A percentile compares a stretch with the other conserved stretches of the same genome.
phyloP scores from a whole-genome alignment of 1,140 invertebrate genomes.

The Cataglyphis hispanica region DNA sequence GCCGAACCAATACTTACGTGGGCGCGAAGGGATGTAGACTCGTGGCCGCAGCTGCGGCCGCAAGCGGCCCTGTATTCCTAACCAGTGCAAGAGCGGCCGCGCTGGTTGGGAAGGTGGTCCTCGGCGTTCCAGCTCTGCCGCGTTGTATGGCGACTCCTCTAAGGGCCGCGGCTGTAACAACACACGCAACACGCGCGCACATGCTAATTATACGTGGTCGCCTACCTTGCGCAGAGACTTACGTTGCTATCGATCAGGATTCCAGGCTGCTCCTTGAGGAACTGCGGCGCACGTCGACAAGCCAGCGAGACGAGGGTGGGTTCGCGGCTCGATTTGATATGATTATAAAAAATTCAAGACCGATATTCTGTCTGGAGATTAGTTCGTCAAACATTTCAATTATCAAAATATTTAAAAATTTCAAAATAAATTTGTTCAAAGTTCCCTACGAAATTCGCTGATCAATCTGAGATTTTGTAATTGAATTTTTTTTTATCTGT shows the following conservation, averaged over 20 bases:
- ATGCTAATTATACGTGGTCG: slow-evolving; percentile 59
- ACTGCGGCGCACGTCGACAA: slow-evolving; percentile 28
- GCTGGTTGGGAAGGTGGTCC: slow-evolving; percentile 90
- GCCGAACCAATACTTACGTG: slow-evolving; percentile 88
- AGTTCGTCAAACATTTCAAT: not conserved
- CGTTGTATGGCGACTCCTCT: slow-evolving; percentile 90
- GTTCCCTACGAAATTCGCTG: not conserved
- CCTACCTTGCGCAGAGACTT: slow-evolving; percentile 29
- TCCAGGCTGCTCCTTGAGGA: slow-evolving; percentile 47
- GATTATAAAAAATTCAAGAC: not conserved
- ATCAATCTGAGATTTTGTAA: not conserved
- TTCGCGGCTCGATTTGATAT: not conserved
- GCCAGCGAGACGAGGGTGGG: slow-evolving; percentile 58
- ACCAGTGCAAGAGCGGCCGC: slow-evolving; percentile 90
- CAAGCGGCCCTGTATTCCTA: slow-evolving; percentile 90
- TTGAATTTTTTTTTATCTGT: not conserved
- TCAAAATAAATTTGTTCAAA: not conserved
- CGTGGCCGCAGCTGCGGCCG: slow-evolving; percentile 89
- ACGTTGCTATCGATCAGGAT: slow-evolving; percentile 10
- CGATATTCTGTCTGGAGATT: not conserved
- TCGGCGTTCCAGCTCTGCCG: slow-evolving; percentile 88
- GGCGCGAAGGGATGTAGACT: slow-evolving; percentile 93
- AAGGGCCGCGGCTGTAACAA: slow-evolving; percentile 88
- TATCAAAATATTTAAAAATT: not conserved
- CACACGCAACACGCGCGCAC: slow-evolving; percentile 65